Base-by-base conservation (phyloP, 2,888 invertebrate genomes). In the Trachelus troglodyta region DNA sequence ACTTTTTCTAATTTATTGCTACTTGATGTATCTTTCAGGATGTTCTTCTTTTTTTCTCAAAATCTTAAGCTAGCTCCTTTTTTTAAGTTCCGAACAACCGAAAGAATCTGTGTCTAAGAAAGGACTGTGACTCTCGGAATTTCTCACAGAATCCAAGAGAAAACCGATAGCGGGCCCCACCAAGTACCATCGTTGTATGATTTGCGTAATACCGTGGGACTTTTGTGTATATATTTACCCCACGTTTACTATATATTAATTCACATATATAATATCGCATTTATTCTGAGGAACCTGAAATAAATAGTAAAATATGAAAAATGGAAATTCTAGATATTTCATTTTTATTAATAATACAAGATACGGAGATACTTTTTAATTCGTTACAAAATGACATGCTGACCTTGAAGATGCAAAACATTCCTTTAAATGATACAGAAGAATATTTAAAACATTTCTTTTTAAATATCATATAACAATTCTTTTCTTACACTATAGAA, bases 61-160 rank as follows among this genome's bases (percentile, higher is more conserved):
- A 56, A 56, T 2, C 23, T 23, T 56, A 56, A 23, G 56, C 0
- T 56, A 23, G 56, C 56, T 23, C 9, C 23, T 23, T 56, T 56
- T 56, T 56, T 56, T 56, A 56, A 23, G 23, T 56, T 15, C 33
- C 71, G 23, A 40, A 31, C 79, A 80, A 79, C 78, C 80, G 79
- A 68, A 79, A 79, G 81, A 82, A 80, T 76, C 79, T 76, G 81
- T 83, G 87, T 85, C 75, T 79, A 81, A 69, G 80, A 80, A 81
- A 83, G 82, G 81, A 87, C 84, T 85, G 85, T 79, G 81, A 73
- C 73, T 56, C 34, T 69, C 77, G 84, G 82, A 82, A 86, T 83
- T 82, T 81, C 81, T 82, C 78, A 80, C 79, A 81, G 83, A 85
- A 84, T 85, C 82, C 82, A 79, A 80, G 83, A 86, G 85, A 83